Evolutionary conservation across 2,797 vertebrate species (phyloP).

Genomic region (Hyperoplus lanceolatus): DNA sequence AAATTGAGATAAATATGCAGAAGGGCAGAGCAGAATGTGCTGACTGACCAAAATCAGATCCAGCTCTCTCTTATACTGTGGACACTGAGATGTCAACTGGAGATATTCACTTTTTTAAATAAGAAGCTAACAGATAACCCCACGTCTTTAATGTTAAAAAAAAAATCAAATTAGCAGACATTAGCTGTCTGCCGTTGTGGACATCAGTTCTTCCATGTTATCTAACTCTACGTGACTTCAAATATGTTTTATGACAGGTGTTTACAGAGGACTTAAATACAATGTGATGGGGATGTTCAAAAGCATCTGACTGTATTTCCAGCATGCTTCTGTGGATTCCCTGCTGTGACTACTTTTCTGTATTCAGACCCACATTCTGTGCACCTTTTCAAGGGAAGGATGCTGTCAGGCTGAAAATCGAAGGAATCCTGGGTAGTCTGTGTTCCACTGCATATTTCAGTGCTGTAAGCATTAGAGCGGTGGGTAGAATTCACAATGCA

Average conservation of each 20-base stretch:
- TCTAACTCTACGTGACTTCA: neutral
- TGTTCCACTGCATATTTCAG: constrained; percentile 1
- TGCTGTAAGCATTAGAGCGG: constrained; percentile 5
- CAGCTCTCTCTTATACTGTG: neutral
- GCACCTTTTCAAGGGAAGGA: neutral
- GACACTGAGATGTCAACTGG: neutral
- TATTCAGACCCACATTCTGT: constrained; percentile 21
- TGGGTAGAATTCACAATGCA: constrained; percentile 15
- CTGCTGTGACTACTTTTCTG: neutral
- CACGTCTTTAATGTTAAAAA: neutral
- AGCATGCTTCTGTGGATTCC: constrained; percentile 5
- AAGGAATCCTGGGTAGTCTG: neutral
- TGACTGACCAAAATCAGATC: constrained; percentile 9
- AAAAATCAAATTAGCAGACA: neutral
- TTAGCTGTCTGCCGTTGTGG: neutral
- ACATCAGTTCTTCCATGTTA: neutral
- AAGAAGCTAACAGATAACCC: constrained; percentile 18
- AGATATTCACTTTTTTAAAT: neutral
- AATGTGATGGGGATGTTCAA: neutral
- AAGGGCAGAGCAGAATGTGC: constrained; percentile 16
- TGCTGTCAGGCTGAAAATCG: constrained; percentile 5
- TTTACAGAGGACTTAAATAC: neutral
- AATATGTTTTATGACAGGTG: neutral
- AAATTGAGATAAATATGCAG: constrained; percentile 1
- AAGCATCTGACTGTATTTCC: constrained; percentile 2